phyloP scores from a whole-genome alignment of 2,113 vertebrate species.

The Campylomormyrus numenius region DNA sequence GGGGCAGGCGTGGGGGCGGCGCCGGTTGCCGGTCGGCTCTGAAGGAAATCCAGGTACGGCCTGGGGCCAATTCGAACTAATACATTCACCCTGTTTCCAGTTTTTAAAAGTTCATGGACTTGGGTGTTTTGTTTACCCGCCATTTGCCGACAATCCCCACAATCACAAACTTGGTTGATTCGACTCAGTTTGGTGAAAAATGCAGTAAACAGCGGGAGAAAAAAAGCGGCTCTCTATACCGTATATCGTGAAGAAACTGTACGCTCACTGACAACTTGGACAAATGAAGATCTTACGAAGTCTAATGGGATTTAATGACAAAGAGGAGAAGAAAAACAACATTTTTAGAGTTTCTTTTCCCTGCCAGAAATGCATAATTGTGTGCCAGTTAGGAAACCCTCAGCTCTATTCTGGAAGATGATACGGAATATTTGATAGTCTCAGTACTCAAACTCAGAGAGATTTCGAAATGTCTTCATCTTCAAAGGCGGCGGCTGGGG shows the following conservation, averaged over 20 bases:
- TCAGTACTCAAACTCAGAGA: conserved; percentile 39
- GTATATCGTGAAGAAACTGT: neutral
- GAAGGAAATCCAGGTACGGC: neutral
- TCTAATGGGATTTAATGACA: conserved; percentile 5
- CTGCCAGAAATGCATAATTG: conserved; percentile 30
- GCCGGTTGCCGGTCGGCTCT: too few relatives aligned
- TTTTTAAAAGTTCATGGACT: neutral
- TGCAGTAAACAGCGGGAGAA: neutral
- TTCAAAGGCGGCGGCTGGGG: conserved; percentile 27
- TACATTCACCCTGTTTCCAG: neutral
- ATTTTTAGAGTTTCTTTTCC: conserved; percentile 19
- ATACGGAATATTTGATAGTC: conserved; percentile 57
- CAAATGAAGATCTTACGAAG: conserved; percentile 3
- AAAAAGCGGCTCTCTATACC: neutral
- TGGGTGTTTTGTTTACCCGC: neutral
- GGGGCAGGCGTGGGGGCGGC: too few relatives aligned
- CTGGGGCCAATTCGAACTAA: neutral
- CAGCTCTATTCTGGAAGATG: conserved; percentile 41
- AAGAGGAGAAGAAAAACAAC: neutral
- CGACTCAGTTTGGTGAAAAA: neutral
- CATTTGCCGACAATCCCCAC: neutral
- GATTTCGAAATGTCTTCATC: conserved; percentile 43
- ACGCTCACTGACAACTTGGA: neutral
- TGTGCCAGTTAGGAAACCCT: conserved; percentile 42
- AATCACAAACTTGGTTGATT: neutral